Evolutionary conservation across 2,888 invertebrate species (phyloP).

Genomic region (Euplexia lucipara): DNA sequence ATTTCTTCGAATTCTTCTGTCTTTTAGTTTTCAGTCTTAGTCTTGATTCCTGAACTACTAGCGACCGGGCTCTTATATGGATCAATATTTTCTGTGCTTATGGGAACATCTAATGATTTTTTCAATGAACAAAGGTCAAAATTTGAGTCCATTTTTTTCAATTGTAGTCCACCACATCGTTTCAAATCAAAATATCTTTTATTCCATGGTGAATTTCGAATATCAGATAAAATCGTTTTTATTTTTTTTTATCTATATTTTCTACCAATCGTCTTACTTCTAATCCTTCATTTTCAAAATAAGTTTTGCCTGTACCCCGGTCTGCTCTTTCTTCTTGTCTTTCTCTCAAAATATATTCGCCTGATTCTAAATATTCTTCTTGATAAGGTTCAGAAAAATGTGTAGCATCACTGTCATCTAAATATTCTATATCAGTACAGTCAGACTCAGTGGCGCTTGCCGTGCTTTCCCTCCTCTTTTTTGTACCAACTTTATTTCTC

Average conservation of each 20-base stretch:
- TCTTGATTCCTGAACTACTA: no score
- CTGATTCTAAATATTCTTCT: slow-evolving; percentile 10
- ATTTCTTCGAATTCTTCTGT: no score
- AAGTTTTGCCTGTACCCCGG: no score
- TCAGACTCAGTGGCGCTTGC: neutral
- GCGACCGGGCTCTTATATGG: no score
- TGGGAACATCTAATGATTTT: no score
- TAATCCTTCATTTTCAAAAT: neutral
- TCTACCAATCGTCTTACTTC: neutral
- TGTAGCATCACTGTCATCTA: slow-evolving; percentile 8
- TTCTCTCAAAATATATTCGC: neutral
- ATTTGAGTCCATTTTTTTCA: no score
- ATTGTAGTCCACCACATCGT: no score
- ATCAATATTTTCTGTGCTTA: no score
- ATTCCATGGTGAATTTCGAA: slow-evolving; percentile 11
- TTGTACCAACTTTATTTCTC: neutral
- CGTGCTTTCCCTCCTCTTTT: neutral
- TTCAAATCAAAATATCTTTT: slow-evolving; percentile 14
- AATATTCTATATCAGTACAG: slow-evolving; percentile 7
- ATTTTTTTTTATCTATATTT: slow-evolving; percentile 3
- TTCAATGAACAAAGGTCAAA: no score
- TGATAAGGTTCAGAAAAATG: slow-evolving; percentile 8
- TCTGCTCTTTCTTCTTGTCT: neutral
- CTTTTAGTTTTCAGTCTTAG: no score
- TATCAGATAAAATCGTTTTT: slow-evolving; percentile 3